Percentiles rank a stretch among this genome's conserved stretches.
Evolutionary conservation across 2,113 vertebrate genomes (phyloP).

Genomic region (Trinectes maculatus): DNA sequence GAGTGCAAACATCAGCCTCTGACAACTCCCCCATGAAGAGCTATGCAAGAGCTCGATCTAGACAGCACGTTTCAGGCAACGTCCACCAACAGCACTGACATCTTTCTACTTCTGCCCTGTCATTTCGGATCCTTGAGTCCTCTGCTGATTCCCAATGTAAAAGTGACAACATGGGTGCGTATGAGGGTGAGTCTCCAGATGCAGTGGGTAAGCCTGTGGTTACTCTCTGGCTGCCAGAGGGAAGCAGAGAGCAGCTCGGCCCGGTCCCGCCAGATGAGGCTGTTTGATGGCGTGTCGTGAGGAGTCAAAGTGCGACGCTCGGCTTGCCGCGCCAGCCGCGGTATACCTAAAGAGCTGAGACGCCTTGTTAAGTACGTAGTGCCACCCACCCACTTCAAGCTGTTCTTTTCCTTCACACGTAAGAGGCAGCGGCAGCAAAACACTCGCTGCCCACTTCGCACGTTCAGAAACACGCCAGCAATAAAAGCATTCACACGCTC

Average conservation of each 20-base stretch:
- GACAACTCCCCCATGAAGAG: slow-evolving; percentile 24
- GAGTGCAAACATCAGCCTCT: slow-evolving; percentile 43
- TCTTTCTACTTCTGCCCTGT: slow-evolving; percentile 11
- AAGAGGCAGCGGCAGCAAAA: slow-evolving; percentile 33
- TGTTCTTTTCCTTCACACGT: slow-evolving; percentile 44
- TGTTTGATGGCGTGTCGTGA: slow-evolving; percentile 38
- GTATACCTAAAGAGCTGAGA: slow-evolving; percentile 52
- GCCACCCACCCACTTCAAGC: slow-evolving; percentile 60
- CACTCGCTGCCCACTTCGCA: slow-evolving; percentile 30
- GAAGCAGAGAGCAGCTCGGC: slow-evolving; percentile 27
- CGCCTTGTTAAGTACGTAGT: slow-evolving; percentile 69
- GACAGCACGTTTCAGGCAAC: slow-evolving; percentile 31
- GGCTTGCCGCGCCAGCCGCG: slow-evolving; percentile 25
- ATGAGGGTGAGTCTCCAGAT: slow-evolving; percentile 24
- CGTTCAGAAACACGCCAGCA: slow-evolving; percentile 12
- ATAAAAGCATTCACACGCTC: slow-evolving; percentile 12
- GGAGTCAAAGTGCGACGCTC: slow-evolving; percentile 54
- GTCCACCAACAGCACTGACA: slow-evolving; percentile 9
- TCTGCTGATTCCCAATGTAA: slow-evolving; percentile 26
- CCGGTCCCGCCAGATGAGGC: slow-evolving; percentile 51
- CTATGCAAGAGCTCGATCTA: slow-evolving; percentile 37
- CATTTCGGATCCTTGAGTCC: slow-evolving; percentile 38
- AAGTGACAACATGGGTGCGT: slow-evolving; percentile 30
- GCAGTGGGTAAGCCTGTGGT: slow-evolving; percentile 44
- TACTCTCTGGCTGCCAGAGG: slow-evolving; percentile 33